phyloP scores from a whole-genome alignment of 2,888 invertebrate species.

The Chouioia cunea region DNA sequence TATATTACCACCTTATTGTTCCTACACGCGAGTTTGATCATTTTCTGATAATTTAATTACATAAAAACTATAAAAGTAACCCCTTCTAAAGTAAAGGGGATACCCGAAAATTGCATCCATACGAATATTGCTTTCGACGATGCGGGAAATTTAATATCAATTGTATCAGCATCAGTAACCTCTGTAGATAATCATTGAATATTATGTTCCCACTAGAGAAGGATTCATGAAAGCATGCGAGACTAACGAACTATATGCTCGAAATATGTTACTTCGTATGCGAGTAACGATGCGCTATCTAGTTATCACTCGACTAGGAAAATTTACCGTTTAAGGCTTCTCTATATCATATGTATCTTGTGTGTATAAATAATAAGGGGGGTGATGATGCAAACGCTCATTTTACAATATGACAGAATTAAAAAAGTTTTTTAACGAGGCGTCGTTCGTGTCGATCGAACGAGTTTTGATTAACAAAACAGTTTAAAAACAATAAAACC shows the following conservation, averaged over 20 bases:
- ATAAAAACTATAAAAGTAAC: slow-evolving; percentile 46
- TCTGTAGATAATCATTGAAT: slow-evolving; percentile 89
- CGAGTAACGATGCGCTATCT: slow-evolving; percentile 5
- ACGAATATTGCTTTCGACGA: slow-evolving; percentile 69
- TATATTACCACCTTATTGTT: no score
- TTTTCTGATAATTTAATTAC: no score
- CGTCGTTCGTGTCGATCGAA: no score
- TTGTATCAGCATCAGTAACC: slow-evolving; percentile 88
- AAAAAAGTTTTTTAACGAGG: no score
- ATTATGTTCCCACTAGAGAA: slow-evolving; percentile 90
- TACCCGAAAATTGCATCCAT: slow-evolving; percentile 84
- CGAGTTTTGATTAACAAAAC: no score
- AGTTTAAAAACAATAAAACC: no score
- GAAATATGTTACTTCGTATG: background rate
- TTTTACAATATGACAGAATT: no score
- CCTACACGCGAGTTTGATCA: no score
- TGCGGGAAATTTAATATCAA: slow-evolving; percentile 71
- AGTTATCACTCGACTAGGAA: background rate
- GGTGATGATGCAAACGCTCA: no score
- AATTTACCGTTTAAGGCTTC: background rate
- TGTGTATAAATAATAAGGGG: no score
- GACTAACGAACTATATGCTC: background rate
- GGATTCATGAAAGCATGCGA: slow-evolving; percentile 64
- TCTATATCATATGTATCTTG: no score
- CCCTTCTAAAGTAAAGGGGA: slow-evolving; percentile 78